Percentiles rank a stretch among this genome's conserved stretches.
Conservation (phyloP, 2,888 invertebrate species). For the Nemotelus nigrinus region DNA sequence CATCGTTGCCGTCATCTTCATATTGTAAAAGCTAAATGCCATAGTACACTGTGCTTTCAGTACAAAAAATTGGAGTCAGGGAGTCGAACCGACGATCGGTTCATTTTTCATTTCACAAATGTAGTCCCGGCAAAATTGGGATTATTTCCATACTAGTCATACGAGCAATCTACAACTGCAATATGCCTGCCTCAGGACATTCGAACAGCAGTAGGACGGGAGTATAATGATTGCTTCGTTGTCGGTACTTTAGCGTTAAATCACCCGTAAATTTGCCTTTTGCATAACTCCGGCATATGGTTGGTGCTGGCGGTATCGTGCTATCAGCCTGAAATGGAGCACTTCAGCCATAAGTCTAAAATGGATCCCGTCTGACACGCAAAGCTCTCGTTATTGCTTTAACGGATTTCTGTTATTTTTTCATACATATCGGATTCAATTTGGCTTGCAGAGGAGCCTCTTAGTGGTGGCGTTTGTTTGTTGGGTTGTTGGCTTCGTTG, state of each 20-base stretch:
- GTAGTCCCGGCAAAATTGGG: slow-evolving; percentile 2
- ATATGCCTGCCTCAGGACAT: background rate
- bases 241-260: slow-evolving; percentile 40
- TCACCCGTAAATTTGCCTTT: slow-evolving; percentile 39
- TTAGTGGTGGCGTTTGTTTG: background rate
- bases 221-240: slow-evolving; percentile 2
- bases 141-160: background rate
- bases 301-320: background rate
- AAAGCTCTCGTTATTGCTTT: slow-evolving; percentile 44
- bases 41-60: no score
- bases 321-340: slow-evolving; percentile 19
- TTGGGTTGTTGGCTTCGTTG: no score
- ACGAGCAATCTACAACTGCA: background rate
- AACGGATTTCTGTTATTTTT: slow-evolving; percentile 39
- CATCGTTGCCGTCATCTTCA: background rate
- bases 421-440: slow-evolving; percentile 30
- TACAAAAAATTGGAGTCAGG: no score
- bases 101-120: slow-evolving; percentile 40
- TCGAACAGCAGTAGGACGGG: background rate
- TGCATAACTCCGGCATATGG: slow-evolving; percentile 15
- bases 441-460: slow-evolving; percentile 7
- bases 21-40: no score
- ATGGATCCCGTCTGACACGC: slow-evolving; percentile 46
- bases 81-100: background rate
- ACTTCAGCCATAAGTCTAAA: slow-evolving; percentile 25